Evolutionary conservation across 2,888 invertebrate species (phyloP), one percentile per base, ranked within the genome.

Genomic region (Neoaliturus tenellus): DNA sequence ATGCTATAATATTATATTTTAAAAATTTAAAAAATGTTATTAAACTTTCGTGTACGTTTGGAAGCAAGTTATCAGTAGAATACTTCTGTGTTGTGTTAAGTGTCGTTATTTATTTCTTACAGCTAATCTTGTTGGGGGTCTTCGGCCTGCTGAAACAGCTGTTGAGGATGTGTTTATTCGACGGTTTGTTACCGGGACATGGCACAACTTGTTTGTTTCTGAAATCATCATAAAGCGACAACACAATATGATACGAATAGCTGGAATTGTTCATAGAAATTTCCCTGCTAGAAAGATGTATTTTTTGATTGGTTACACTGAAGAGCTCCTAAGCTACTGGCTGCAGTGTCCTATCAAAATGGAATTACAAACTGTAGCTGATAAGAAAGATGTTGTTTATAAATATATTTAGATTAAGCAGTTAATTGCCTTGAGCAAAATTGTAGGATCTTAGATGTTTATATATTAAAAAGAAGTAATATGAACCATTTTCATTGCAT

Each of bases 221-320:
- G 96, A 97, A 91, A 92, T 98, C 12, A 97, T 99, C 84, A 97
- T 99, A 85, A 99, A 99, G 91, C 93, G 99, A 17, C 97, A 99
- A 89, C 97, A 97, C 89, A 99, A 99, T 90, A 94, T 97, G 85
- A 96, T 98, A 71, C 92, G 98, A 88, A 94, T 98, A 85, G 96
- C 96, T 17, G 97, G 96, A 8, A 94, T 98, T 85, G 91, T 98
- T 35, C 90, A 93, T 5, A 93, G 94, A 88, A 92, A 91, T 2
- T 91, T 97, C 0, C 92, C 92, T 58, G 92, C 96, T 0, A 92
- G 94, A 28, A 98, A 98, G 92, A 94, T 98, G 92, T 99, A 99
- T 90, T 99, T 99, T 91, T 93, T 99, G n/a, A 94, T 97, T 67
- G 99, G 99, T 0, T 99, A 99, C 90, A 94, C 96, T 0, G 99